Percentiles rank a stretch among this genome's conserved stretches.
These are phyloP conservation scores for Champsocephalus gunnari DNA, from an alignment of 2,797 vertebrate genomes.

Conservation along the genomic window DNA sequence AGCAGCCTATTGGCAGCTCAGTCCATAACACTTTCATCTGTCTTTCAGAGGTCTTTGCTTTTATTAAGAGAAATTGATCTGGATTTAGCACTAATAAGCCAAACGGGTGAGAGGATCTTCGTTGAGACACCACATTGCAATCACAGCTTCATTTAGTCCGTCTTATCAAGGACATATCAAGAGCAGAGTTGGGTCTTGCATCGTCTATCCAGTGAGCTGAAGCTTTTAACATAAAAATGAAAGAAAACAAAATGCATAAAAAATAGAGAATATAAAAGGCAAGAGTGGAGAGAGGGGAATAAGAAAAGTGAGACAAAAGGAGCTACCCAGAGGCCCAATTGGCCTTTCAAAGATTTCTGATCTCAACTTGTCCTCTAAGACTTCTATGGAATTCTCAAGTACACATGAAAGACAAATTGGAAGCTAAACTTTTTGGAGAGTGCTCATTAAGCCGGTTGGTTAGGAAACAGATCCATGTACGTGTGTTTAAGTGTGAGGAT, in stretches of 20 bases:
- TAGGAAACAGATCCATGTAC: constrained; percentile 25
- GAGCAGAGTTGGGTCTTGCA: not conserved
- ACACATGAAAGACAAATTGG: constrained; percentile 28
- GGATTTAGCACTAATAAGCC: constrained; percentile 12
- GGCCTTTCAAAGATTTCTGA: constrained; percentile 34
- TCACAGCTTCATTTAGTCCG: not conserved
- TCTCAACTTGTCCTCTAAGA: constrained; percentile 33
- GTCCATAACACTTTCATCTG: constrained; percentile 1
- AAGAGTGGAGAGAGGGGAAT: not conserved
- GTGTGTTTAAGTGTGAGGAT: not conserved
- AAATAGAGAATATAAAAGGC: constrained; percentile 25
- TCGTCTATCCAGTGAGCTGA: not conserved
- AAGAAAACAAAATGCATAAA: not conserved
- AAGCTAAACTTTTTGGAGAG: constrained; percentile 19
- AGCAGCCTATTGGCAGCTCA: not conserved
- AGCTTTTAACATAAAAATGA: constrained; percentile 11
- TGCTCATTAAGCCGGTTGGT: constrained; percentile 11
- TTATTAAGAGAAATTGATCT: constrained; percentile 6
- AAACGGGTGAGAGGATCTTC: not conserved
- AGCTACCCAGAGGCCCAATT: constrained; percentile 24
- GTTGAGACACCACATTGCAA: not conserved
- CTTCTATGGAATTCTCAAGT: constrained; percentile 27
- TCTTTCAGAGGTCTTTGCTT: not conserved
- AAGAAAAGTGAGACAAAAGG: constrained; percentile 18
- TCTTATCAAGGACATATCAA: constrained; percentile 19